phyloP scores from a whole-genome alignment of 2,797 vertebrate genomes.

The Prionace glauca region DNA sequence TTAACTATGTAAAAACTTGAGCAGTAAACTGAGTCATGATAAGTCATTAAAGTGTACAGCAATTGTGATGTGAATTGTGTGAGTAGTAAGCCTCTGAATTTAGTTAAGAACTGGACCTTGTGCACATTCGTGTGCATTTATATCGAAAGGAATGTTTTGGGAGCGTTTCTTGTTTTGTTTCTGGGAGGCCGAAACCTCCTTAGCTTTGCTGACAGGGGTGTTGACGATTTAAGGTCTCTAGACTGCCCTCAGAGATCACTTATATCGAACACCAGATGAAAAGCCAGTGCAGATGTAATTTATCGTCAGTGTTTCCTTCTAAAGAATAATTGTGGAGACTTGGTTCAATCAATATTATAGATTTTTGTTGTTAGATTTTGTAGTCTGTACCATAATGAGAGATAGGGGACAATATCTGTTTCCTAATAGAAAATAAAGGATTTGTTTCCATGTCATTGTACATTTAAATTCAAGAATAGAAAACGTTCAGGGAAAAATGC shows the following conservation, averaged over 20 bases:
- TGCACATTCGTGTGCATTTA: not conserved
- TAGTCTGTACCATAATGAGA: constrained; percentile 90
- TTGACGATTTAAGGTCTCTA: constrained; percentile 78
- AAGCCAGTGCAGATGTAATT: constrained; percentile 94
- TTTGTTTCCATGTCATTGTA: constrained; percentile 68
- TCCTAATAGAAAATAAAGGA: constrained; percentile 75
- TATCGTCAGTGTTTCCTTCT: constrained; percentile 95
- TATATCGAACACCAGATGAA: constrained; percentile 88
- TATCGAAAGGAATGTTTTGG: not conserved
- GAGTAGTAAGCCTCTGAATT: not conserved
- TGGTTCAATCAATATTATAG: constrained; percentile 94
- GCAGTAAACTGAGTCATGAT: not conserved
- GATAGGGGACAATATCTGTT: constrained; percentile 76
- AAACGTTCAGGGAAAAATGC: not conserved
- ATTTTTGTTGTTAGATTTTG: constrained; percentile 97
- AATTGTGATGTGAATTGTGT: not conserved
- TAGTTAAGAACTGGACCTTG: not conserved
- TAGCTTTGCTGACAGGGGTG: constrained; percentile 66
- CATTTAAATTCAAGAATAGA: constrained; percentile 68
- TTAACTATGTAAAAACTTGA: not conserved
- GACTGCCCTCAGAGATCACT: constrained; percentile 71
- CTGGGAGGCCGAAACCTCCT: constrained; percentile 65
- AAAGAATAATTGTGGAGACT: constrained; percentile 98
- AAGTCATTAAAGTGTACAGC: not conserved
- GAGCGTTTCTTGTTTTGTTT: constrained; percentile 44